Percentiles rank a stretch among this genome's conserved stretches.
Evolutionary conservation across 1,140 invertebrate species (phyloP).

Genomic region (Lanistes nyassanus): DNA sequence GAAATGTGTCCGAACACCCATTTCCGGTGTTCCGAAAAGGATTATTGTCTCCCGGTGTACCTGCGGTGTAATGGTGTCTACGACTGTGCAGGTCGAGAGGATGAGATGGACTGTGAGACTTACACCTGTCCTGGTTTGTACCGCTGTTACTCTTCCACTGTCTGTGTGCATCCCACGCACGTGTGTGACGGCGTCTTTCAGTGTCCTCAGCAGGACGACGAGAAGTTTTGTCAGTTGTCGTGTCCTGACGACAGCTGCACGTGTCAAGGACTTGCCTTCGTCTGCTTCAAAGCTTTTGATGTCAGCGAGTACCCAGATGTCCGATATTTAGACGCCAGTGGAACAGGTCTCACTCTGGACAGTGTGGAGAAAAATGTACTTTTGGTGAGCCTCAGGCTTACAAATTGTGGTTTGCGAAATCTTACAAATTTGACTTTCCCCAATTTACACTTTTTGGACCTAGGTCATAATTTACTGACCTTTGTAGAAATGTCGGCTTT

Average conservation of each 20-base stretch:
- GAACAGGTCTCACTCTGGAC: background rate
- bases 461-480: background rate
- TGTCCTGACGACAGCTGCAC: constrained; percentile 17
- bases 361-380: background rate
- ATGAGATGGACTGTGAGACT: constrained; percentile 16
- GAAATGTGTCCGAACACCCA: constrained; percentile 14
- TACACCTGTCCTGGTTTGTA: constrained; percentile 15
- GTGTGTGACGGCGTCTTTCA: constrained; percentile 25
- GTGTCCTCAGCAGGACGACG: constrained; percentile 30
- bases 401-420: background rate
- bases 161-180: constrained; percentile 18
- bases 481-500: background rate
- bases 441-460: background rate
- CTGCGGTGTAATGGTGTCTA: constrained; percentile 26
- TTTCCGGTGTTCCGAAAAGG: constrained; percentile 2
- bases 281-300: background rate
- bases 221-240: constrained; percentile 8
- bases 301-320: constrained; percentile 5
- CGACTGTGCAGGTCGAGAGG: constrained; percentile 25
- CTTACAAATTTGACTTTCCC: background rate
- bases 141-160: constrained; percentile 14
- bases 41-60: constrained; percentile 15
- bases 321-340: constrained; percentile 10
- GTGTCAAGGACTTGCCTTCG: constrained; percentile 16
- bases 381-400: constrained; percentile 21